Evolutionary conservation across 2,888 invertebrate species (phyloP).

Genomic region (Xestobium rufovillosum): DNA sequence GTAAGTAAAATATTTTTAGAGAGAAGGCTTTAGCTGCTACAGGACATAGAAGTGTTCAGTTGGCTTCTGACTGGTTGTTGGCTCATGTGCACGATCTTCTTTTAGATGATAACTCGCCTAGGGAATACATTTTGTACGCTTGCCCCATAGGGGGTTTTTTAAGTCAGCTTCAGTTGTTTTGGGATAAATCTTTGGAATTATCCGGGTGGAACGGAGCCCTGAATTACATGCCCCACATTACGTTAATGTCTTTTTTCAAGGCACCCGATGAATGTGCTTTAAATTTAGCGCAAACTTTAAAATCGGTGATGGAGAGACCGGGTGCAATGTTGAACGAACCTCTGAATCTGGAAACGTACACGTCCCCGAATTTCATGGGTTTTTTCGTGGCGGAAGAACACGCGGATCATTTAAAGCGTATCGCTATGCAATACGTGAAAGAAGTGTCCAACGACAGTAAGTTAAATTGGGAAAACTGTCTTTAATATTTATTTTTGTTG

Average conservation of each 20-base stretch:
- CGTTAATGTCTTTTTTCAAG: constrained; percentile 82
- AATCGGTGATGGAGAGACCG: constrained; percentile 64
- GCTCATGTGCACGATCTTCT: constrained; percentile 82
- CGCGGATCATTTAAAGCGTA: constrained; percentile 69
- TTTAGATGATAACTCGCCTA: constrained; percentile 65
- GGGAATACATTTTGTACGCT: constrained; percentile 82
- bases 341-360: constrained; percentile 70
- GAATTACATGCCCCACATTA: constrained; percentile 84
- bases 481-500: constrained; percentile 3
- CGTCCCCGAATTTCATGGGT: constrained; percentile 86
- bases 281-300: constrained; percentile 61
- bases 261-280: constrained; percentile 68
- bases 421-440: constrained; percentile 74
- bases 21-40: constrained; percentile 87
- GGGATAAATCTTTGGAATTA: constrained; percentile 64
- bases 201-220: constrained; percentile 88
- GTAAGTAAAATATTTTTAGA: constrained; percentile 44
- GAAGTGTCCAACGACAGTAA: constrained; percentile 69
- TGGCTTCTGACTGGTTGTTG: constrained; percentile 85
- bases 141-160: constrained; percentile 74
- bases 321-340: constrained; percentile 59
- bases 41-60: constrained; percentile 77
- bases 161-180: constrained; percentile 66
- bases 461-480: constrained; percentile 34
- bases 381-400: constrained; percentile 78